phyloP scores from a whole-genome alignment of 1,140 invertebrate genomes.

The Brachionus paranguensis region DNA sequence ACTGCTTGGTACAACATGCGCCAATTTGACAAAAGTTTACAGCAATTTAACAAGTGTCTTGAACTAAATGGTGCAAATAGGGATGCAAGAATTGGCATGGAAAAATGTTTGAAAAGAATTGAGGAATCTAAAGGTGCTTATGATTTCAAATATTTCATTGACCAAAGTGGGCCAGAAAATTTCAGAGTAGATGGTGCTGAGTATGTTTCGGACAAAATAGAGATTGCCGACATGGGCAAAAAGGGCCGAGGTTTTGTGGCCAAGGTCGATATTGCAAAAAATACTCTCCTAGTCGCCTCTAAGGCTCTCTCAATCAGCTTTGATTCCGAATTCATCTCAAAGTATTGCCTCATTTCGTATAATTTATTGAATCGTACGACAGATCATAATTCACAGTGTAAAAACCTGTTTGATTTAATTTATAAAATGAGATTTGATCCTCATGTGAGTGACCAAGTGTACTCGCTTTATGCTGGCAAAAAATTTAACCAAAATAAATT shows the following conservation, averaged over 20 bases:
- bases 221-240: not conserved
- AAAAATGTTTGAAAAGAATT: constrained; percentile 3
- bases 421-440: constrained; percentile 19
- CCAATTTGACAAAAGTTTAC: not conserved
- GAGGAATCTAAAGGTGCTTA: not conserved
- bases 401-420: constrained; percentile 19
- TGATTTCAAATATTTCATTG: not conserved
- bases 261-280: not conserved
- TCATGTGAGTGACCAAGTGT: not conserved
- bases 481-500: not conserved
- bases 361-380: not conserved
- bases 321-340: not conserved
- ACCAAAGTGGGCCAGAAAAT: not conserved
- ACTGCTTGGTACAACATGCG: not conserved
- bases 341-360: not conserved
- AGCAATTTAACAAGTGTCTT: constrained; percentile 2
- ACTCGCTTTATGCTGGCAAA: constrained; percentile 11
- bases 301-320: constrained; percentile 31
- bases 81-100: not conserved
- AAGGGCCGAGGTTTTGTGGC: not conserved
- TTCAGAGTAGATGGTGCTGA: constrained; percentile 13
- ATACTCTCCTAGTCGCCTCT: constrained; percentile 16
- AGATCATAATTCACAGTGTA: not conserved
- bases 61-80: not conserved
- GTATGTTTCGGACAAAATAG: not conserved